A percentile compares a stretch with the other conserved stretches of the same genome.
Conservation (phyloP, 2,797 vertebrate genomes). For the Acestrorhynchus altus region DNA sequence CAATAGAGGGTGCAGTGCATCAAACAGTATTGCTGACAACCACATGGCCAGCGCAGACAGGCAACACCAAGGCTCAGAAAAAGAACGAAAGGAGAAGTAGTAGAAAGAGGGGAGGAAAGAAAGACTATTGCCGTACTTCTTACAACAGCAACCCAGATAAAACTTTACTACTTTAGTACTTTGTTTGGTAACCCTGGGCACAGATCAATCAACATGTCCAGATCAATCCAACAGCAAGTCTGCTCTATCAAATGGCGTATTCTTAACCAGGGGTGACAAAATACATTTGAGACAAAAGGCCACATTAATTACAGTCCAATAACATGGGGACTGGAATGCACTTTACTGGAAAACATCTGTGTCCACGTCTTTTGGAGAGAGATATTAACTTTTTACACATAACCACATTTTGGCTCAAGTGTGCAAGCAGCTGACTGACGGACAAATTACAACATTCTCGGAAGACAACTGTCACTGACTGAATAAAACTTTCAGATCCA, state of each 20-base stretch:
- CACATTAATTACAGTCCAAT: too few species aligned
- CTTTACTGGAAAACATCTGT: too few species aligned
- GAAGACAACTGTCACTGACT: too few species aligned
- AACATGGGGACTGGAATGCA: too few species aligned
- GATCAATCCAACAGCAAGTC: conserved; percentile 10
- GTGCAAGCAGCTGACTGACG: too few species aligned
- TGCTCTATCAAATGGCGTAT: conserved; percentile 29
- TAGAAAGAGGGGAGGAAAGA: conserved; percentile 55
- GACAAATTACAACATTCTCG: too few species aligned
- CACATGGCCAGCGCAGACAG: conserved; percentile 95
- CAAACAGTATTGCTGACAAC: conserved; percentile 97
- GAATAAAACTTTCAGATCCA: too few species aligned
- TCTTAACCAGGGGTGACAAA: too few species aligned
- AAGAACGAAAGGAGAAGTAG: conserved; percentile 77
- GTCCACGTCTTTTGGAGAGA: too few species aligned
- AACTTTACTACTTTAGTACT: conserved; percentile 28
- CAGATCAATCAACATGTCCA: conserved; percentile 35
- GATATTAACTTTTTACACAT: too few species aligned
- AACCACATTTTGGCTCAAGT: too few species aligned
- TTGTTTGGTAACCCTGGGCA: conserved; percentile 35
- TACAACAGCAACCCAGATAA: conserved; percentile 54
- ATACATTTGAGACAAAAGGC: too few species aligned
- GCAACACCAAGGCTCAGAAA: conserved; percentile 93
- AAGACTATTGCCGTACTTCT: conserved; percentile 69
- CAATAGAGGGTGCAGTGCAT: conserved; percentile 99